Evolutionary conservation across 2,113 vertebrate species (phyloP), one percentile per base, ranked within the genome.

Genomic region (Elanus axillaris): DNA sequence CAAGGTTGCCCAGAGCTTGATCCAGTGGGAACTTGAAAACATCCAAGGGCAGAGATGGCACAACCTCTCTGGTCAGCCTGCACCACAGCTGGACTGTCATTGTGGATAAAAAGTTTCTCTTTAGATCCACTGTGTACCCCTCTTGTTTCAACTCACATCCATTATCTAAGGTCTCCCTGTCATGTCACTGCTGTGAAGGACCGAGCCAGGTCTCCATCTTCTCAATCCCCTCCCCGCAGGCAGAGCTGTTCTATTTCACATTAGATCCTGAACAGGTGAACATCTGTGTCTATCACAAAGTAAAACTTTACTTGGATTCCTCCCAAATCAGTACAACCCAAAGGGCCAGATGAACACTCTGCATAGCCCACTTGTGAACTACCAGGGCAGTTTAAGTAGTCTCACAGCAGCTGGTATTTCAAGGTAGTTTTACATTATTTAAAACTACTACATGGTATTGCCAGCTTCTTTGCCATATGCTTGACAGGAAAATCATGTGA

Each of bases 271-370:
- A 36, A 8, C n/a, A 19, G 50, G 29, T 32, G 45, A 73, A 15
- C 59, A 56, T n/a, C 12, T 1, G 2, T 21, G 18, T n/a, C 86
- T 62, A 5, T 32, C 66, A 48, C 32, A 26, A 29, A 34, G 27
- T 5, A 5, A 34, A 22, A 38, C 18, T 14, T 43, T 32, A 5
- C 42, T 38, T 31, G 55, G 27, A 34, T 50, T 72, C 55, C 11
- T 31, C 27, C 18, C 1, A 2, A 10, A 43, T 43, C 8, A 43
- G 34, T 4, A 17, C 42, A 43, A 40, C 19, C 17, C 0, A 0
- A 48, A 62, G 20, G 34, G 36, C 42, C 43, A 16, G 43, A 19
- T 22, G 32, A 56, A 69, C 0, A 2, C 29, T 4, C 50, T 3
- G 0, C 27, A 19, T 2, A 53, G 64, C 34, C 66, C 5, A 2